A percentile compares a stretch with the other conserved stretches of the same genome.
Conservation (phyloP, 1,140 invertebrate genomes). For the Forficula auricularia region DNA sequence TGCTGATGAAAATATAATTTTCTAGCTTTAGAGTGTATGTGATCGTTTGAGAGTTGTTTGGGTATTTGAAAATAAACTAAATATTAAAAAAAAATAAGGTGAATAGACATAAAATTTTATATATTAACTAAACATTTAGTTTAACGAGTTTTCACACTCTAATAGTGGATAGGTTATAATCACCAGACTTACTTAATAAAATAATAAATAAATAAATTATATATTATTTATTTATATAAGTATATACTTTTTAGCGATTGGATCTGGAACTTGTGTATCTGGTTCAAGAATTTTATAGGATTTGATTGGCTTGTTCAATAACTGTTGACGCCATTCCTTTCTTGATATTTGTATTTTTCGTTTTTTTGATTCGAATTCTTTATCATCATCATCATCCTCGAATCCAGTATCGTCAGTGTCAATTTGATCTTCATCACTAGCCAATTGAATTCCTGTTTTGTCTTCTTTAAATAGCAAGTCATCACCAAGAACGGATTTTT, state of each 20-base stretch:
- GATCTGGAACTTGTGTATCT: constrained; percentile 35
- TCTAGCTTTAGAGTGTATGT: too few species aligned
- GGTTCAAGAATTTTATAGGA: constrained; percentile 34
- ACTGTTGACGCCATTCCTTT: constrained; percentile 8
- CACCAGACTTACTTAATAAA: background rate
- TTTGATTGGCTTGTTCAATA: constrained; percentile 26
- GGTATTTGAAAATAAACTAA: too few species aligned
- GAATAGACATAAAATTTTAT: too few species aligned
- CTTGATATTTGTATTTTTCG: constrained; percentile 20
- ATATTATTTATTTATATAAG: background rate
- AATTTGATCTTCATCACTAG: background rate
- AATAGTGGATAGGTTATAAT: too few species aligned
- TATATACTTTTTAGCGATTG: constrained; percentile 32
- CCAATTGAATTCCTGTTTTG: too few species aligned
- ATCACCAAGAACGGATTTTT: too few species aligned
- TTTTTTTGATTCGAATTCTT: constrained; percentile 16
- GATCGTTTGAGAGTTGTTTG: too few species aligned
- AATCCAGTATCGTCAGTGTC: constrained; percentile 11
- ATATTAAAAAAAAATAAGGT: too few species aligned
- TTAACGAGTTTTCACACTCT: too few species aligned
- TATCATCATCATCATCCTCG: constrained; percentile 5
- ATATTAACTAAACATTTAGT: too few species aligned
- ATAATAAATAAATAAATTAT: background rate
- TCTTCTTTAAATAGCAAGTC: too few species aligned
- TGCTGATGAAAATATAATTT: too few species aligned